Base-by-base conservation (phyloP, 2,888 invertebrate genomes). In the Drosophila subquinaria region DNA sequence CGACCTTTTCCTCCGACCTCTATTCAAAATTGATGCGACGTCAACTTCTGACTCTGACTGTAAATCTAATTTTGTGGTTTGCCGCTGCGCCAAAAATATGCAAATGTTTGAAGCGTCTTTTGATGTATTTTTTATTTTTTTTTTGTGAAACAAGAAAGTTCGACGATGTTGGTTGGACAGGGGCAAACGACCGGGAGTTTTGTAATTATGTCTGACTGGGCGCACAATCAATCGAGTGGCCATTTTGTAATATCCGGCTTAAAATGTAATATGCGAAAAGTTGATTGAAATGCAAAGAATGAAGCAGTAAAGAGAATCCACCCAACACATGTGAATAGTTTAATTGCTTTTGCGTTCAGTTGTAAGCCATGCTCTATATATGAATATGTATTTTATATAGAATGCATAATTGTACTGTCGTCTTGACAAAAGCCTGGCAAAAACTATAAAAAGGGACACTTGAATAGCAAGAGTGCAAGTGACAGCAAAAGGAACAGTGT, bases 401-500 rank as follows among this genome's bases (percentile, higher is more conserved):
- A 59, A 61, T 33, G 30, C 45, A 43, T 65, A 74, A 76, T 74
- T 74, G 74, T 62, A 51, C n/a, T 59, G 51, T 64, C 63, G 30
- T 23, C 23, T 38, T 61, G 61, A 69, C 70, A 77, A 74, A 67
- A 59, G 67, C 8, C 59, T 55, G 40, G 60, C 17, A 53, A 9
- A 17, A 50, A 33, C 59, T 61, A 64, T 56, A 60, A 51, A 27
- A 45, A 38, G 62, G 15, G 43, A 61, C n/a, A 15, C 60, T 90
- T 81, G 80, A 89, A 88, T 90, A 43, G n/a, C 17, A 35, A 55
- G 15, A 71, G 92, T 92, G 92, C 69, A 65, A 79, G 81, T 91
- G 92, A 88, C 92, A 91, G 88, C 84, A 88, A 84, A 83, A 86
- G 81, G 79, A 76, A 27, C 68, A 56, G 51, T 61, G 74, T 77